Base-by-base conservation (phyloP, 2,797 vertebrate species). In the Danionella dracula region DNA sequence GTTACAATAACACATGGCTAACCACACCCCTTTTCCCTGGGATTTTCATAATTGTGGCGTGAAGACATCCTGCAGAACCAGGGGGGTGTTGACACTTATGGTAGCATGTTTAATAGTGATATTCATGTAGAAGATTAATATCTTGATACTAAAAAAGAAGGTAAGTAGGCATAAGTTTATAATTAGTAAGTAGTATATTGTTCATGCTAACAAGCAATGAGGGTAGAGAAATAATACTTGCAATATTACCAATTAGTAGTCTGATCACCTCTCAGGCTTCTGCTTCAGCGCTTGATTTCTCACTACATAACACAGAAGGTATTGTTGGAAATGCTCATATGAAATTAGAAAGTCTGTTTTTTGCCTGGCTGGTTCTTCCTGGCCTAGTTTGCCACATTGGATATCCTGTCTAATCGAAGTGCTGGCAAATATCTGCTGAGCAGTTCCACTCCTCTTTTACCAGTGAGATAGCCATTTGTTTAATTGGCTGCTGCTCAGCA, bases 361-460 rank as follows among this genome's bases (percentile, higher is more conserved):
- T 85, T 85, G 84, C 86, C 80, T 89, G 84, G 81, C 77, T 87
- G 85, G 80, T 71, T 81, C 70, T 73, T 66, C 16, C 73, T 90
- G 88, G 83, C 87, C 88, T 87, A 89, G 80, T 87, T 87, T 89
- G 77, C 82, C 83, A 82, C 75, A 81, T 82, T 53, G 10, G 78
- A 75, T 85, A 82, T 81, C 74, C 71, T 83, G 79, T 84, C 76
- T 67, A 80, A 70, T 58, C 29, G 70, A 64, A 44, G 38, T 32
- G 20, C 45, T 68, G 65, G 54, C 35, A 38, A 73, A 59, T 37
- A 41, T 21, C 37, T 50, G 67, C 21, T 58, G 64, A 70, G 40
- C 37, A 38, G 40, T 19, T 53, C 15, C 10, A 13, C 46, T 62
- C 55, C 12, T 42, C 35, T 57, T 66, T 68, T 58, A 71, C 70